Conservation (phyloP, 2,888 invertebrate genomes). For the Acrobasis suavella region DNA sequence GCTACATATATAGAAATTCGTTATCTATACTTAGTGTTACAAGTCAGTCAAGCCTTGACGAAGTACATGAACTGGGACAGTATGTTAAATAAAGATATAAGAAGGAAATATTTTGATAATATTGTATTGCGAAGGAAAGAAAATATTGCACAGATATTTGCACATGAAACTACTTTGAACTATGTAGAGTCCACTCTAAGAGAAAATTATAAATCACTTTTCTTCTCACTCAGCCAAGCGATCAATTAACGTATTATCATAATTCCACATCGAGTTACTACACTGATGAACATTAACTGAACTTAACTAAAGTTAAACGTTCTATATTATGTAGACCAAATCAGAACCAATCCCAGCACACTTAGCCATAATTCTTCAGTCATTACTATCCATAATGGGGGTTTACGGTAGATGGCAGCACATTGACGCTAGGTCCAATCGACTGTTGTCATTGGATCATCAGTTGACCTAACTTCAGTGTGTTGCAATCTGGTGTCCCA, state of each 20-base stretch:
- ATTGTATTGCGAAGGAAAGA: slow-evolving; percentile 29
- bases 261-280: slow-evolving; percentile 26
- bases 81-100: slow-evolving; percentile 15
- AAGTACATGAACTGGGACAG: slow-evolving; percentile 30
- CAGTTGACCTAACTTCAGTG: no score
- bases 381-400: not conserved
- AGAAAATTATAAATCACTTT: not conserved
- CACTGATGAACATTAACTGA: slow-evolving; percentile 19
- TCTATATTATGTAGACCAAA: slow-evolving; percentile 18
- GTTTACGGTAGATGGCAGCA: no score
- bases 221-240: slow-evolving; percentile 1
- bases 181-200: slow-evolving; percentile 10
- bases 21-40: slow-evolving; percentile 40
- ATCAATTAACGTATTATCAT: slow-evolving; percentile 4
- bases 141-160: slow-evolving; percentile 21
- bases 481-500: no score
- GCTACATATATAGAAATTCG: slow-evolving; percentile 43
- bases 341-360: slow-evolving; percentile 20
- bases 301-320: slow-evolving; percentile 16
- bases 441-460: no score
- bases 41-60: slow-evolving; percentile 32
- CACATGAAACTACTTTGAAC: slow-evolving; percentile 19
- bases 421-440: no score
- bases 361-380: slow-evolving; percentile 13
- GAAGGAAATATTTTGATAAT: slow-evolving; percentile 18